phyloP scores from a whole-genome alignment of 2,113 vertebrate species.

The Sialia sialis region DNA sequence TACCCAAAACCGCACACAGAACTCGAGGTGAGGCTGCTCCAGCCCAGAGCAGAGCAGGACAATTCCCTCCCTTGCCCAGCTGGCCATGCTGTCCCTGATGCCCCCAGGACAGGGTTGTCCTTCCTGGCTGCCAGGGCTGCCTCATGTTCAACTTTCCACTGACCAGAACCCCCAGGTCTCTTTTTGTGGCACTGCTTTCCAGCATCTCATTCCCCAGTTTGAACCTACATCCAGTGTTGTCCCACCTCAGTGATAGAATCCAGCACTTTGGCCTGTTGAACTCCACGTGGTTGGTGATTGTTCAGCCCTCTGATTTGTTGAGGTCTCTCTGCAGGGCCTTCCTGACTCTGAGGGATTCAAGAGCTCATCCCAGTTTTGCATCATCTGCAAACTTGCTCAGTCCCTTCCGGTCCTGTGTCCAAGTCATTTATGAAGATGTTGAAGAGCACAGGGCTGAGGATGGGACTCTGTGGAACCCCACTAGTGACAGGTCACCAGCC shows the following conservation, averaged over 20 bases:
- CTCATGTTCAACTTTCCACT: rapidly evolving
- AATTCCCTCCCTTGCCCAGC: not conserved
- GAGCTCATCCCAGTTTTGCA: not conserved
- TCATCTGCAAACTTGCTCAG: not conserved
- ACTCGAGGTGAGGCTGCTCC: rapidly evolving
- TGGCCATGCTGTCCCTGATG: not conserved
- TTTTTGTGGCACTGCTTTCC: rapidly evolving
- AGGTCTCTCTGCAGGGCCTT: not conserved
- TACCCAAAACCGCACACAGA: rapidly evolving
- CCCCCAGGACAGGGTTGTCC: rapidly evolving
- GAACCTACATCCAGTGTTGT: rapidly evolving
- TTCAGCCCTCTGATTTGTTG: not conserved
- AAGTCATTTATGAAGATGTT: not conserved
- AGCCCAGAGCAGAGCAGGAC: not conserved
- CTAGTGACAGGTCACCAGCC: not conserved
- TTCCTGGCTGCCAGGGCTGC: not conserved
- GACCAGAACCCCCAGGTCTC: rapidly evolving
- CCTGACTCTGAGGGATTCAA: not conserved
- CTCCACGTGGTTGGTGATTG: not conserved
- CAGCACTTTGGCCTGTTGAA: rapidly evolving
- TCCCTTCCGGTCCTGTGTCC: no score
- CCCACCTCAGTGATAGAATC: not conserved
- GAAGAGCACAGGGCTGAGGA: not conserved
- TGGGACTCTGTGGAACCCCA: not conserved
- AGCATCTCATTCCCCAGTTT: not conserved